phyloP scores from a whole-genome alignment of 2,888 invertebrate species.

The Tipula helvola region DNA sequence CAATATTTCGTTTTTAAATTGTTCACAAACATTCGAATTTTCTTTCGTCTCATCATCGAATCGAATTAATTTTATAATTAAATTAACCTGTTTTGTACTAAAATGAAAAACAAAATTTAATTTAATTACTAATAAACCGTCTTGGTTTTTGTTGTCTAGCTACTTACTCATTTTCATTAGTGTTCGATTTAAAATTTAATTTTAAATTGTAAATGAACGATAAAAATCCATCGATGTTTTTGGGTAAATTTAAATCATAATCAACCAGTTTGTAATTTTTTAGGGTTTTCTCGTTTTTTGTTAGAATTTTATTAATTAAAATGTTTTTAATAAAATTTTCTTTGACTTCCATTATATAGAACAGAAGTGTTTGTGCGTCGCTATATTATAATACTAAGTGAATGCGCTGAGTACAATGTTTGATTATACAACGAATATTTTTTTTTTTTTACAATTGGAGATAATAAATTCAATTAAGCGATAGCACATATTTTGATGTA shows the following conservation, averaged over 20 bases:
- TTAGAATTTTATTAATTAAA: neutral
- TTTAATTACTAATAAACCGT: neutral
- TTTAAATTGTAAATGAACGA: slow-evolving; percentile 14
- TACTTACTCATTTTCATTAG: neutral
- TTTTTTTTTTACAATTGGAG: neutral
- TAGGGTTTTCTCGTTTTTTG: neutral
- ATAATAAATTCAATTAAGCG: neutral
- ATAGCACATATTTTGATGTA: neutral
- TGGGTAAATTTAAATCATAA: neutral
- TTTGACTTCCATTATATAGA: neutral
- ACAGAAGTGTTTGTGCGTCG: neutral
- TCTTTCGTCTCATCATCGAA: slow-evolving; percentile 27
- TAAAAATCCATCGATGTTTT: slow-evolving; percentile 15
- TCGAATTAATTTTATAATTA: slow-evolving; percentile 32
- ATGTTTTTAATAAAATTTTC: neutral
- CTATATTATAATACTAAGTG: neutral
- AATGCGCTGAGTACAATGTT: neutral
- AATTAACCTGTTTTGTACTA: slow-evolving; percentile 14
- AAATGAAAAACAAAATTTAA: neutral
- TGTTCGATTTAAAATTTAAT: neutral
- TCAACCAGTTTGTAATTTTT: neutral
- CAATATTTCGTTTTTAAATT: slow-evolving; percentile 30
- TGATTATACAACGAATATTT: neutral
- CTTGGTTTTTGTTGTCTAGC: neutral
- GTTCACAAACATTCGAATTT: slow-evolving; percentile 26